Evolutionary conservation across 1,140 invertebrate genomes (phyloP).

Genomic region (Aporrectodea caliginosa): DNA sequence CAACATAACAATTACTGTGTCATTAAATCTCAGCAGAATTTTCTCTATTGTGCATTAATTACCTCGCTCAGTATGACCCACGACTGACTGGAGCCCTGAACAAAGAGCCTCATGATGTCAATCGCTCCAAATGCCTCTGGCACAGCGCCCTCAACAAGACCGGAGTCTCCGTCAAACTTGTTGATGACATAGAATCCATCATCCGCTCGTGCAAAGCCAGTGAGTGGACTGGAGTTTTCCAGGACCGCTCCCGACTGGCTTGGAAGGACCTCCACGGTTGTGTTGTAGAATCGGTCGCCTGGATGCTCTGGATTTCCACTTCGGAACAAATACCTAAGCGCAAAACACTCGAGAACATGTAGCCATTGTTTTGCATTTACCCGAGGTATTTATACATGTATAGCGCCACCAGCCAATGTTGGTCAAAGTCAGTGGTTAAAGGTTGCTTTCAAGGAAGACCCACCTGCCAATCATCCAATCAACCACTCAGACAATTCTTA

Average conservation of each 20-base stretch:
- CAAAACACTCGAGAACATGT: conserved; percentile 17
- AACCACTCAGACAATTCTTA: too few species aligned
- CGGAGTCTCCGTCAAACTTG: conserved; percentile 62
- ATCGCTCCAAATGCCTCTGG: conserved; percentile 67
- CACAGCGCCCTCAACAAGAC: conserved; percentile 70
- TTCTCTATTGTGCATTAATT: too few species aligned
- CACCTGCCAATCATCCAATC: background rate
- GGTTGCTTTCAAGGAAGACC: background rate
- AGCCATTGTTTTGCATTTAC: background rate
- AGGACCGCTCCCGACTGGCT: conserved; percentile 35
- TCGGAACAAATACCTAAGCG: conserved; percentile 74
- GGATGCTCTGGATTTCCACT: conserved; percentile 89
- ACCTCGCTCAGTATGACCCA: conserved; percentile 90
- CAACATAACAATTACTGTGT: too few species aligned
- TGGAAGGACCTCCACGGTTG: conserved; percentile 73
- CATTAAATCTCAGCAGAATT: too few species aligned
- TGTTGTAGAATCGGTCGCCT: conserved; percentile 84
- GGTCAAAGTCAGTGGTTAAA: background rate
- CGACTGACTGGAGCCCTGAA: conserved; percentile 76
- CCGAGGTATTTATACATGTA: background rate
- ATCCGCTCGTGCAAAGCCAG: conserved; percentile 28
- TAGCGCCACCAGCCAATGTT: background rate
- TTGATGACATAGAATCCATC: conserved; percentile 32
- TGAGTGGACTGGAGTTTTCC: conserved; percentile 8
- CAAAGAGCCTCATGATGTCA: conserved; percentile 67